Evolutionary conservation across 2,888 invertebrate species (phyloP).

Genomic region (Eristalinus sepulchralis): DNA sequence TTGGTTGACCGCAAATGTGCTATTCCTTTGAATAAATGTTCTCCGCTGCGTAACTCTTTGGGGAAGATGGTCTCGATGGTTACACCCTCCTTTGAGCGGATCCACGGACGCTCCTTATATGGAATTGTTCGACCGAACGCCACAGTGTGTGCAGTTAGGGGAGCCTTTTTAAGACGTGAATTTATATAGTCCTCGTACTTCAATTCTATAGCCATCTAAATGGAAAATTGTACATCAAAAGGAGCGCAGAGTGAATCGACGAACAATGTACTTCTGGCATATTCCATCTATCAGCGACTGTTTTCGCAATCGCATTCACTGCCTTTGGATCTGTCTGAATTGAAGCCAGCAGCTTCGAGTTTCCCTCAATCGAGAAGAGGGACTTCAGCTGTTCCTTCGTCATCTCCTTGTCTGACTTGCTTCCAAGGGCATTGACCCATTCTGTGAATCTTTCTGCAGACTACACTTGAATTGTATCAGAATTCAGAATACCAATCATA

Average conservation of each 20-base stretch:
- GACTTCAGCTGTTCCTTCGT: constrained; percentile 78
- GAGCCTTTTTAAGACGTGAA: constrained; percentile 72
- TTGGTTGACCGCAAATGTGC: constrained; percentile 79
- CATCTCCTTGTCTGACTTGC: constrained; percentile 75
- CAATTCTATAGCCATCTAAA: constrained; percentile 78
- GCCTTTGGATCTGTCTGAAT: constrained; percentile 79
- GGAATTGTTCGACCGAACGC: constrained; percentile 80
- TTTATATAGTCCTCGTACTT: constrained; percentile 77
- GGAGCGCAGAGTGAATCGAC: too few species aligned
- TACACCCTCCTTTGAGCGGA: constrained; percentile 73
- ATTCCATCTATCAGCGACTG: constrained; percentile 79
- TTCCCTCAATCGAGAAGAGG: constrained; percentile 79
- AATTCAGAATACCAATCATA: background rate
- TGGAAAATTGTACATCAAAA: background rate
- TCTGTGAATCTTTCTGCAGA: constrained; percentile 79
- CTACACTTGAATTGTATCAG: constrained; percentile 51
- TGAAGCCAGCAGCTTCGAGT: constrained; percentile 77
- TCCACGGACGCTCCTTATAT: constrained; percentile 75
- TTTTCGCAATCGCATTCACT: constrained; percentile 78
- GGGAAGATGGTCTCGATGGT: constrained; percentile 78
- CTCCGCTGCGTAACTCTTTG: constrained; percentile 76
- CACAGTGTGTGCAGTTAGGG: constrained; percentile 74
- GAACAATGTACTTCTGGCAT: constrained; percentile 75
- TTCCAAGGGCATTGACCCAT: constrained; percentile 79
- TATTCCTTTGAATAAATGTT: constrained; percentile 79